Evolutionary conservation across 2,888 invertebrate species (phyloP).

Genomic region (Oligia strigilis): DNA sequence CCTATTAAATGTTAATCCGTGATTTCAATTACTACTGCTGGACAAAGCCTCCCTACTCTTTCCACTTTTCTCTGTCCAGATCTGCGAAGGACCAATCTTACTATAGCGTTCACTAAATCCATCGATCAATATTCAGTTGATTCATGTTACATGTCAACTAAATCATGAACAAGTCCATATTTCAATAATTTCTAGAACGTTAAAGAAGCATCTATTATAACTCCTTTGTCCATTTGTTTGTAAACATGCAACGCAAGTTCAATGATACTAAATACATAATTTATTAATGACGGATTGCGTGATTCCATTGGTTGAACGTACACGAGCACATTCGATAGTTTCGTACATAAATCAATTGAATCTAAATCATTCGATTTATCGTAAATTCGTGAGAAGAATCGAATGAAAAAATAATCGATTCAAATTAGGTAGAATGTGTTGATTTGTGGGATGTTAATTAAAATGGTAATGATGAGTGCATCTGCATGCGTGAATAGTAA

Average conservation of each 20-base stretch:
- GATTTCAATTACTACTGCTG: not conserved
- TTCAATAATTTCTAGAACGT: conserved; percentile 43
- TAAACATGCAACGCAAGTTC: conserved; percentile 58
- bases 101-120: conserved; percentile 13
- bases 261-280: conserved; percentile 52
- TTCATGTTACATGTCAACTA: conserved; percentile 12
- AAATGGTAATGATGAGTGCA: not conserved
- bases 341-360: conserved; percentile 43
- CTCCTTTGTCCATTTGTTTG: conserved; percentile 39
- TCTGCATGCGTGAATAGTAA: not conserved
- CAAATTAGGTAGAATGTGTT: conserved; percentile 5
- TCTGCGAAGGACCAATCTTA: too few relatives aligned
- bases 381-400: conserved; percentile 7
- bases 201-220: conserved; percentile 9
- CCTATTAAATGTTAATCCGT: not conserved
- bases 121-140: conserved; percentile 21
- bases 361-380: conserved; percentile 24
- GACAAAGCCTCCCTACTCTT: too few relatives aligned
- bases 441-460: not conserved
- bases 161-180: conserved; percentile 13
- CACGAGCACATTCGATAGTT: conserved; percentile 27
- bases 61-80: too few relatives aligned
- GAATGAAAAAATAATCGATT: not conserved
- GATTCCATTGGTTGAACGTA: conserved; percentile 23
- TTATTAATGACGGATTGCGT: conserved; percentile 50